Evolutionary conservation across 2,888 invertebrate species (phyloP).

Genomic region (Eledona agricola): DNA sequence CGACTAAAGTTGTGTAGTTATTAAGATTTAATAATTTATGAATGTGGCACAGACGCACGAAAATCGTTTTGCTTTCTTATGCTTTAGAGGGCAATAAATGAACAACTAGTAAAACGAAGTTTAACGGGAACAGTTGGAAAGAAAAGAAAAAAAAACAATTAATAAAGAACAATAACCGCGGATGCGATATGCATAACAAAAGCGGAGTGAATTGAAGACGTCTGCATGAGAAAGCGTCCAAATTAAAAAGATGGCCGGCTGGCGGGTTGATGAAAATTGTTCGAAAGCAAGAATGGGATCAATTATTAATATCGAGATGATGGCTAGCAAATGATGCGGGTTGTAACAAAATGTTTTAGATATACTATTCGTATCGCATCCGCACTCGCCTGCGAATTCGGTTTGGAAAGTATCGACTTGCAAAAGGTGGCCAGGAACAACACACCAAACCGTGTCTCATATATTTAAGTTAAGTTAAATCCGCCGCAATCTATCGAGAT

Average conservation of each 20-base stretch:
- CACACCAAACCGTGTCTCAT: no score
- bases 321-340: no score
- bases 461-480: no score
- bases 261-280: constrained; percentile 46
- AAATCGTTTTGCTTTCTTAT: not conserved
- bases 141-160: constrained; percentile 30
- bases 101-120: no score
- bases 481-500: no score
- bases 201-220: constrained; percentile 51
- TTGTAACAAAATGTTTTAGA: no score
- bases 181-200: constrained; percentile 55
- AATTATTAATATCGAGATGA: no score
- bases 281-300: constrained; percentile 10
- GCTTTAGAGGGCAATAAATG: not conserved
- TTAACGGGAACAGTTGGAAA: not conserved
- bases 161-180: constrained; percentile 52
- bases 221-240: constrained; percentile 53
- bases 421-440: no score
- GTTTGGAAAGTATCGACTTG: no score
- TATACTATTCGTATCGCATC: no score
- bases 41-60: constrained; percentile 36
- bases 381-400: no score
- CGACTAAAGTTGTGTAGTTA: constrained; percentile 47
- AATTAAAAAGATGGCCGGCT: constrained; percentile 57
- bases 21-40: constrained; percentile 52